phyloP scores from a whole-genome alignment of 2,113 vertebrate genomes.

The Microtus richardsoni region DNA sequence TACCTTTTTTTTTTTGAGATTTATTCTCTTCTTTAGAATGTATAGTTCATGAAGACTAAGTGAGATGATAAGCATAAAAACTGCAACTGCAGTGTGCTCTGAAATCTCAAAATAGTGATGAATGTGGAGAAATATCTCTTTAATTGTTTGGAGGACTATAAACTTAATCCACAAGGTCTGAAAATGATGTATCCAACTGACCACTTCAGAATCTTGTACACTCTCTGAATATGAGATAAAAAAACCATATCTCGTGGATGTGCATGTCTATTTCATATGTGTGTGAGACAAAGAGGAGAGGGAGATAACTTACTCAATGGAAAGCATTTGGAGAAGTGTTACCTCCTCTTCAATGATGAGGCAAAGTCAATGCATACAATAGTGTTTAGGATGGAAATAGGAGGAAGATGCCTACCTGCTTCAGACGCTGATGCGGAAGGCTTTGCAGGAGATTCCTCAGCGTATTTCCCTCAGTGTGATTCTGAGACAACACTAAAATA shows the following conservation, averaged over 20 bases:
- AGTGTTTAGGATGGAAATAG: background rate
- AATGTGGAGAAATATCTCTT: constrained; percentile 2
- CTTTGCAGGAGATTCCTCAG: background rate
- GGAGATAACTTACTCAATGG: background rate
- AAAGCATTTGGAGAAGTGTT: background rate
- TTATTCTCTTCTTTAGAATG: constrained; percentile 28
- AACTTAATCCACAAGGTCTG: background rate
- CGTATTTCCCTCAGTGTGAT: background rate
- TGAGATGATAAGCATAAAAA: background rate
- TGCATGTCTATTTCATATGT: background rate
- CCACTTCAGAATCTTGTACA: background rate
- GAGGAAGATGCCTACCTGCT: background rate
- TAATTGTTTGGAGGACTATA: background rate
- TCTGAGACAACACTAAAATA: background rate
- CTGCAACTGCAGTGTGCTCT: background rate
- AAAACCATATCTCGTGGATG: background rate
- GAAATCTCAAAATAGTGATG: background rate
- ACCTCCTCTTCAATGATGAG: background rate
- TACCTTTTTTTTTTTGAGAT: background rate
- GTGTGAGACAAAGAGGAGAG: background rate
- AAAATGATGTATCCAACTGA: background rate
- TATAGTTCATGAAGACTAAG: background rate
- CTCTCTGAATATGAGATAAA: background rate
- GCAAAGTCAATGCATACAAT: background rate
- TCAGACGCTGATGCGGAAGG: background rate